Conservation (phyloP, 2,888 invertebrate species). For the Himalopsyche kuldschensis region DNA sequence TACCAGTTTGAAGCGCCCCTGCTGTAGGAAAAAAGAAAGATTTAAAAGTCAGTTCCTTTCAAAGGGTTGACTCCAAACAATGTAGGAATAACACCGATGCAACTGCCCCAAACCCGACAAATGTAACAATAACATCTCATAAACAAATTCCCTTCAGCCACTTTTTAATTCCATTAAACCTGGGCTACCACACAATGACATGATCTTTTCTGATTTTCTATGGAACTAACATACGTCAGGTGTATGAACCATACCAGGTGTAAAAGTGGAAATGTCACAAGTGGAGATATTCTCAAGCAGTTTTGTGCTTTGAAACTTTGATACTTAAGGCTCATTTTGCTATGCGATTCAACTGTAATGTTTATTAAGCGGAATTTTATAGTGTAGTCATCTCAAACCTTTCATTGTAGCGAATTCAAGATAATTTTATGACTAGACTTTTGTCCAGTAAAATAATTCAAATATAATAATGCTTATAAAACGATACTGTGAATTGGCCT, state of each 20-base stretch:
- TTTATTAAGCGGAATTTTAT: background rate
- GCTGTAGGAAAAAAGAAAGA: background rate
- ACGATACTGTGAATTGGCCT: no score
- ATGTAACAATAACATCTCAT: constrained; percentile 7
- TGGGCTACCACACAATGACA: constrained; percentile 12
- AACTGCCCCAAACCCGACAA: constrained; percentile 9
- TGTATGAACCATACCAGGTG: constrained; percentile 6
- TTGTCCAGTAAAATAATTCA: no score
- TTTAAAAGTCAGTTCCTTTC: background rate
- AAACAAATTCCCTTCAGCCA: constrained; percentile 16
- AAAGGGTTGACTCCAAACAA: constrained; percentile 20
- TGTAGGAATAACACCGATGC: constrained; percentile 4
- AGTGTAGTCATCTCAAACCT: background rate
- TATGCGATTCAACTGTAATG: background rate
- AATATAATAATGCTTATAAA: no score
- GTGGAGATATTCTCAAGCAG: background rate
- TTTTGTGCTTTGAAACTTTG: background rate
- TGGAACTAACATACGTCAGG: constrained; percentile 8
- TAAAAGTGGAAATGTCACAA: background rate
- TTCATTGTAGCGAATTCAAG: no score
- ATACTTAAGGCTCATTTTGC: background rate
- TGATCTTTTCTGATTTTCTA: background rate
- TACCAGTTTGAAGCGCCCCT: background rate
- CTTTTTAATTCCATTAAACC: constrained; percentile 33
- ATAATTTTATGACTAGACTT: no score